phyloP scores from a whole-genome alignment of 1,140 invertebrate genomes.

The Medauroidea extradentata region DNA sequence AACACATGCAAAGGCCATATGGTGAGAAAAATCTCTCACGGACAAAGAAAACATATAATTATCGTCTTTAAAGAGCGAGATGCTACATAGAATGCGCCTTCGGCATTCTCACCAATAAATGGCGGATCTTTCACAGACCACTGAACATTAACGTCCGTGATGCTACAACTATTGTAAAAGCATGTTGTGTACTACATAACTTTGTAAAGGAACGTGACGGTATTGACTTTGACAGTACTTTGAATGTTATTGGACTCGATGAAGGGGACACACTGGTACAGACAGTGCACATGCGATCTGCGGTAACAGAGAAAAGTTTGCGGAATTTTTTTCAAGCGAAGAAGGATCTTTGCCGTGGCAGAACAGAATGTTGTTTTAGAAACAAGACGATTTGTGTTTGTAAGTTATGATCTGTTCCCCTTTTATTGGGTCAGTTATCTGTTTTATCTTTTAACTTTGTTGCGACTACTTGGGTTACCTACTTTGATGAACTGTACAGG shows the following conservation, averaged over 20 bases:
- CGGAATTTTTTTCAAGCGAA: too few relatives aligned
- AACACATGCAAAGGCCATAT: constrained; percentile 44
- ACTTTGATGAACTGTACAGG: too few relatives aligned
- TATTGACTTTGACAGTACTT: constrained; percentile 33
- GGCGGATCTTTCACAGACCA: constrained; percentile 37
- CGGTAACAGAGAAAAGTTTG: too few relatives aligned
- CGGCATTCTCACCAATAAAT: constrained; percentile 37
- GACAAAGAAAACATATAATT: constrained; percentile 38
- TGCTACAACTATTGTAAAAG: constrained; percentile 32
- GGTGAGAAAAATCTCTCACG: constrained; percentile 28
- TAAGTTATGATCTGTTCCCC: too few relatives aligned
- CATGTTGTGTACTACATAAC: constrained; percentile 39
- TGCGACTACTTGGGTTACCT: too few relatives aligned
- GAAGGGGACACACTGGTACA: too few relatives aligned
- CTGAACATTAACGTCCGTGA: constrained; percentile 31
- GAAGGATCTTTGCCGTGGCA: too few relatives aligned
- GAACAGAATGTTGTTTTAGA: too few relatives aligned
- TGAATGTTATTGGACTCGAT: neutral
- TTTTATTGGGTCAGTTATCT: too few relatives aligned
- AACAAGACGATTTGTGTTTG: too few relatives aligned
- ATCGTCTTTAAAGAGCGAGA: constrained; percentile 37
- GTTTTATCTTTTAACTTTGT: too few relatives aligned
- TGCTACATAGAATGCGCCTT: constrained; percentile 37
- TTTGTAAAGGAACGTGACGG: constrained; percentile 36
- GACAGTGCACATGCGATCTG: too few relatives aligned